These are phyloP conservation scores for Scomber colias DNA, from an alignment of 2,113 vertebrate species.

Conservation along the genomic window DNA sequence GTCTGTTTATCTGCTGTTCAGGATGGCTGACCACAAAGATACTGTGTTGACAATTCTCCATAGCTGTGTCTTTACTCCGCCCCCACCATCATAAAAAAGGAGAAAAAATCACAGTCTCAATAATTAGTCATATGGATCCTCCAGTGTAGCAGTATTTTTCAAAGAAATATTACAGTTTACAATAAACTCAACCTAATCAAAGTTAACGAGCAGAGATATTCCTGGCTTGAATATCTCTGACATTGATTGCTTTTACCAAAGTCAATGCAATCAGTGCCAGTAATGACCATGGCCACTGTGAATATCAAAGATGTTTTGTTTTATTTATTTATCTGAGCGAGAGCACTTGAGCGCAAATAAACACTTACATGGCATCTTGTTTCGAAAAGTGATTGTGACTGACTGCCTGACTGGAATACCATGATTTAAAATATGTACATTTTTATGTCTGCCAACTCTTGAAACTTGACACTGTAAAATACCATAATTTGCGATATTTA, in stretches of 20 bases:
- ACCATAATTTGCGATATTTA: no score
- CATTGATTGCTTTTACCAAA: neutral
- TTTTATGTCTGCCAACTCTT: neutral
- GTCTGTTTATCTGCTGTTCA: conserved; percentile 38
- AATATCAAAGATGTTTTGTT: neutral
- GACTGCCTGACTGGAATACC: neutral
- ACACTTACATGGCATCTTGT: neutral
- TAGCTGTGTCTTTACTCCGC: neutral
- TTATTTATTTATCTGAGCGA: neutral
- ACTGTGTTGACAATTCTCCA: neutral
- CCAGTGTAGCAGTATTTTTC: neutral
- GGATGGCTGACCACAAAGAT: conserved; percentile 48
- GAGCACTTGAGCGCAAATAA: no score
- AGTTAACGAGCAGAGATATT: neutral
- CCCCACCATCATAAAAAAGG: neutral
- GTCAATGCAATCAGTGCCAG: neutral
- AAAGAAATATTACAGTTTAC: neutral
- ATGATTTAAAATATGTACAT: neutral
- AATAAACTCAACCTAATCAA: no score
- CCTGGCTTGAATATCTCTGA: neutral
- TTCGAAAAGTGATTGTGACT: neutral
- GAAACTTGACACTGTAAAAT: no score
- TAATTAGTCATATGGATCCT: neutral
- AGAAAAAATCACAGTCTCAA: neutral
- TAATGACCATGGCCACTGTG: neutral